Evolutionary conservation across 2,888 invertebrate genomes (phyloP).

Genomic region (Griposia aprilina): DNA sequence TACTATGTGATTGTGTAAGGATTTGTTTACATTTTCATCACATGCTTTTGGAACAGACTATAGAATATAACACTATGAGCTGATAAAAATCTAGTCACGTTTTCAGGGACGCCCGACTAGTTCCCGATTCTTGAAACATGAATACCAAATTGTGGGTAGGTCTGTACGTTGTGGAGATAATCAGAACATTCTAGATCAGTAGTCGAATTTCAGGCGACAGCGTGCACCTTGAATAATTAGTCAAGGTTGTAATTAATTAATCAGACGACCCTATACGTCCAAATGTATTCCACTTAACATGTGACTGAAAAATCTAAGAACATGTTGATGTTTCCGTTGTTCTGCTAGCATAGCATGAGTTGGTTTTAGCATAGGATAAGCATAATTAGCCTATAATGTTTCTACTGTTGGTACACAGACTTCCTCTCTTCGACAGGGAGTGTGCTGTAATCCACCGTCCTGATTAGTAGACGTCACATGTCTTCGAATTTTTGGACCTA

Average conservation of each 20-base stretch:
- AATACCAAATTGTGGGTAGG: constrained; percentile 32
- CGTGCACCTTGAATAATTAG: neutral
- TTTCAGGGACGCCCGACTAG: constrained; percentile 26
- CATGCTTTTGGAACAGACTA: neutral
- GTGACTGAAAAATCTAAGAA: neutral
- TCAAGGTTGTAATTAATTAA: neutral
- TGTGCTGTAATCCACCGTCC: neutral
- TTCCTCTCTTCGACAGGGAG: neutral
- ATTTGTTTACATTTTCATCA: neutral
- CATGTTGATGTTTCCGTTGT: neutral
- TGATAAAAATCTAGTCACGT: constrained; percentile 45
- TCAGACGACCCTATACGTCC: neutral
- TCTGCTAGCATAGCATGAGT: too few relatives aligned
- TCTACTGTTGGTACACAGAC: neutral
- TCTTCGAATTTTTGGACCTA: too few relatives aligned
- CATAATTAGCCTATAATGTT: too few relatives aligned
- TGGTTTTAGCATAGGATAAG: too few relatives aligned
- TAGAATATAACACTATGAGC: constrained; percentile 1
- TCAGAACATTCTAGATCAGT: constrained; percentile 13
- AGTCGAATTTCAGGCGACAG: neutral
- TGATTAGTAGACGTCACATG: neutral
- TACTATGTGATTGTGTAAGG: too few relatives aligned
- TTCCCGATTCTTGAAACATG: constrained; percentile 25
- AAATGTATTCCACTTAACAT: neutral
- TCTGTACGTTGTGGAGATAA: constrained; percentile 15